Conservation (phyloP, 2,888 invertebrate species). For the Lepidochitona cinerea region DNA sequence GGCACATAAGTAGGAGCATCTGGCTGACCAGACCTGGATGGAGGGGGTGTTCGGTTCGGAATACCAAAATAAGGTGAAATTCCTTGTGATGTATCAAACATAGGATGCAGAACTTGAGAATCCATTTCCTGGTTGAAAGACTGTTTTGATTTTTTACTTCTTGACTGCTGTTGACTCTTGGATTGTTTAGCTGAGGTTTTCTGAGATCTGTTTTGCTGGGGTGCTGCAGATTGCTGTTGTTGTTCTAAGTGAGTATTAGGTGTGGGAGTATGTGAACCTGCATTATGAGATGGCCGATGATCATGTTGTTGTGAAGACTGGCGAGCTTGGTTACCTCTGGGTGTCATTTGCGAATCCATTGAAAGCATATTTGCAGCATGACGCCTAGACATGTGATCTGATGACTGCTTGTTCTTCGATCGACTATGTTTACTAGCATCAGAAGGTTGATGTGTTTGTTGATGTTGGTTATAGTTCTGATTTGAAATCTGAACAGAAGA, state of each 20-base stretch:
- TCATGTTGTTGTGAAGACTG: slow-evolving; percentile 30
- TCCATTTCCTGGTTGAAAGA: slow-evolving; percentile 51
- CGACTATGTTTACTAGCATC: not conserved
- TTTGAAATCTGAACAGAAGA: not conserved
- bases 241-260: slow-evolving; percentile 9
- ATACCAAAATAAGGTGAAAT: slow-evolving; percentile 65
- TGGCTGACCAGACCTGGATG: slow-evolving; percentile 53
- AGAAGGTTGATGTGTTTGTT: not conserved
- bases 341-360: not conserved
- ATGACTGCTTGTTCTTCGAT: not conserved
- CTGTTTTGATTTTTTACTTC: slow-evolving; percentile 29
- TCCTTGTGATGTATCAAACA: slow-evolving; percentile 54
- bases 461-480: not conserved
- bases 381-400: not conserved
- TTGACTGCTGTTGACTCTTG: slow-evolving; percentile 10
- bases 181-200: not conserved
- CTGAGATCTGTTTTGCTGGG: not conserved
- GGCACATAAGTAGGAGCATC: slow-evolving; percentile 63
- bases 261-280: slow-evolving; percentile 25
- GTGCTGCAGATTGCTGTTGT: slow-evolving; percentile 13
- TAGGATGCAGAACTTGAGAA: slow-evolving; percentile 46
- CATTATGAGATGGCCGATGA: slow-evolving; percentile 27
- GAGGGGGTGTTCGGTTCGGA: slow-evolving; percentile 59
- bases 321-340: not conserved
- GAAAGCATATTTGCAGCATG: not conserved